Base-by-base conservation (phyloP, 2,888 invertebrate species). In the Ariolimax columbianus region DNA sequence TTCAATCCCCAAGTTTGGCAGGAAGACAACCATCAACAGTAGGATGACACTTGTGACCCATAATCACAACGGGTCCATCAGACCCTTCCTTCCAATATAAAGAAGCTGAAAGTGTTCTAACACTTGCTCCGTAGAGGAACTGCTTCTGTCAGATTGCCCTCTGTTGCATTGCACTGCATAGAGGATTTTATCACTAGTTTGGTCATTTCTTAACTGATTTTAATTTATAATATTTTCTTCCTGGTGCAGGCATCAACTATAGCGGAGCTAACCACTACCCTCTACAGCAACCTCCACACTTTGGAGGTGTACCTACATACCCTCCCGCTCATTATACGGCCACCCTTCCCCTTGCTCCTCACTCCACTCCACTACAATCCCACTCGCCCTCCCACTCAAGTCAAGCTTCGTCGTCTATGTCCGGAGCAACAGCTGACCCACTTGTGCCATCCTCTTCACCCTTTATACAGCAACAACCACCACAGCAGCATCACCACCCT, bases 271-370 rank as follows among this genome's bases (percentile, higher is more conserved):
- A 30, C 40, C 83, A 83, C 30, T 83, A 51, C 55, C 77, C 77
- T 38, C n/a, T n/a, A n/a, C 84, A 55, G 33, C 84, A 79, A 33
- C 79, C 84, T 33, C 84, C 79, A 19, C 84, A 84, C 36, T 81
- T 85, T 85, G 85, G 80, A 40, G 84, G 84, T 17, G 80, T 85
- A n/a, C 77, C 81, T 19, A 77, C 81, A 7, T 85, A 81, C 77
- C 77, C 77, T 40, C 85, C 79, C 2, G 75, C 63, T 26, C 85
- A 85, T 63, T 85, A 85, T 26, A 36, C 68, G 1, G 33, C 85
- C 47, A 38, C 81, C 36, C 66, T 81, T n/a, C 75, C 66, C 38
- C 43, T 75, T 17, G 36, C 75, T 6, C 81, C 80, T 17, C 55
- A 40, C n/a, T 43, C 84, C 73, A 59, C 47, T n/a, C 81, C 75